Evolutionary conservation across 2,797 vertebrate genomes (phyloP).

Genomic region (Myotis vivesi): DNA sequence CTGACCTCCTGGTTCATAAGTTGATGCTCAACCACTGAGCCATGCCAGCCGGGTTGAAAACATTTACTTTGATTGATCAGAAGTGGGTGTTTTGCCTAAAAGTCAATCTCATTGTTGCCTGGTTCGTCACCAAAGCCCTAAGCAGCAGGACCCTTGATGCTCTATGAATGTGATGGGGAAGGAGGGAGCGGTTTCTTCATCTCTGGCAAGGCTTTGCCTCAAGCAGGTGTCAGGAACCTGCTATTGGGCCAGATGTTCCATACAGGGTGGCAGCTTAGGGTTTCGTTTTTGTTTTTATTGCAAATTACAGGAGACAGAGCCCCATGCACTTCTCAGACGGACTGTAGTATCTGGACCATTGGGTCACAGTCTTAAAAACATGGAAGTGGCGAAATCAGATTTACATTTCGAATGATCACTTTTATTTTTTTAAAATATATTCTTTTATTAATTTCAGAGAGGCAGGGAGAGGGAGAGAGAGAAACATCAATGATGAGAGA

Average conservation of each 20-base stretch:
- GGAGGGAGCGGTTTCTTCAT: background rate
- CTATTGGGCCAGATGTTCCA: background rate
- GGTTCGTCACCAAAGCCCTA: background rate
- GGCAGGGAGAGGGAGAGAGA: too few species aligned
- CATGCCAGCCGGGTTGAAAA: background rate
- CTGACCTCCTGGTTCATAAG: too few species aligned
- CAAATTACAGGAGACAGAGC: background rate
- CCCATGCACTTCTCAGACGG: background rate
- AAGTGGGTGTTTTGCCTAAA: background rate
- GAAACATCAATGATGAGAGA: too few species aligned
- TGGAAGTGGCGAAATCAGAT: background rate
- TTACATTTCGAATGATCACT: background rate
- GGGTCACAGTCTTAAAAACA: background rate
- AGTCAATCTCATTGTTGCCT: background rate
- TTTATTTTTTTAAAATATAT: background rate
- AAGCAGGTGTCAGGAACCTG: background rate
- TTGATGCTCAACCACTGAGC: too few species aligned
- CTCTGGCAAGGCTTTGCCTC: background rate
- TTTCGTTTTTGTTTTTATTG: background rate
- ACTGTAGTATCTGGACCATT: background rate
- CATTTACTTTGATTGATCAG: conserved; percentile 11
- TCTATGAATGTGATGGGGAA: background rate
- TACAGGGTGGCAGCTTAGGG: background rate
- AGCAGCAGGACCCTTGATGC: background rate
- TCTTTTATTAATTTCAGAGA: too few species aligned